Conservation (phyloP, 2,797 vertebrate genomes). For the Sphaeramia orbicularis region DNA sequence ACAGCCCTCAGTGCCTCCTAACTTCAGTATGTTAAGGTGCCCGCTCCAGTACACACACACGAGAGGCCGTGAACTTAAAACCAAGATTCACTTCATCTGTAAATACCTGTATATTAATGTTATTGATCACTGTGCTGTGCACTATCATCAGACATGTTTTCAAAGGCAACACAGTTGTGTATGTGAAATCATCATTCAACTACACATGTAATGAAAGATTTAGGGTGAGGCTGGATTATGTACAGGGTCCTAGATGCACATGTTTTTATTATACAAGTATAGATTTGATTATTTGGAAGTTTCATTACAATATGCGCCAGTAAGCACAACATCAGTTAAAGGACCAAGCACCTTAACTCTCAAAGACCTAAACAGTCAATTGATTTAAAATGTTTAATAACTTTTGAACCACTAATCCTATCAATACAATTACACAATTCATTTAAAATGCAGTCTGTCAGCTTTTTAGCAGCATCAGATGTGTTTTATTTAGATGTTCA, state of each 20-base stretch:
- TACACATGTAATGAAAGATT: constrained; percentile 4
- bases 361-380: too few relatives aligned
- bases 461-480: too few relatives aligned
- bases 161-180: constrained; percentile 15
- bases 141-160: constrained; percentile 30
- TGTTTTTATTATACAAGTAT: background rate
- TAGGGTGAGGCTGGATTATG: constrained; percentile 12
- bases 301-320: background rate
- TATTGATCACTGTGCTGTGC: constrained; percentile 44
- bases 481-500: too few relatives aligned
- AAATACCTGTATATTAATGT: constrained; percentile 67
- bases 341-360: background rate
- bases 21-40: background rate
- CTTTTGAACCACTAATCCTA: too few relatives aligned
- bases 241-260: background rate
- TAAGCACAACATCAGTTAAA: constrained; percentile 1
- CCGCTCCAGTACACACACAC: constrained; percentile 16
- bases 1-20: constrained; percentile 2
- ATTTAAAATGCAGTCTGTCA: too few relatives aligned
- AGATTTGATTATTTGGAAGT: background rate
- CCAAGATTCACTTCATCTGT: constrained; percentile 63
- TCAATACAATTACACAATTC: too few relatives aligned
- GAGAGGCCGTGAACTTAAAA: constrained; percentile 1
- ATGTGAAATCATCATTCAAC: constrained; percentile 23
- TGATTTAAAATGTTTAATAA: too few relatives aligned